Evolutionary conservation across 2,113 vertebrate species (phyloP).

Genomic region (Centropristis striata): DNA sequence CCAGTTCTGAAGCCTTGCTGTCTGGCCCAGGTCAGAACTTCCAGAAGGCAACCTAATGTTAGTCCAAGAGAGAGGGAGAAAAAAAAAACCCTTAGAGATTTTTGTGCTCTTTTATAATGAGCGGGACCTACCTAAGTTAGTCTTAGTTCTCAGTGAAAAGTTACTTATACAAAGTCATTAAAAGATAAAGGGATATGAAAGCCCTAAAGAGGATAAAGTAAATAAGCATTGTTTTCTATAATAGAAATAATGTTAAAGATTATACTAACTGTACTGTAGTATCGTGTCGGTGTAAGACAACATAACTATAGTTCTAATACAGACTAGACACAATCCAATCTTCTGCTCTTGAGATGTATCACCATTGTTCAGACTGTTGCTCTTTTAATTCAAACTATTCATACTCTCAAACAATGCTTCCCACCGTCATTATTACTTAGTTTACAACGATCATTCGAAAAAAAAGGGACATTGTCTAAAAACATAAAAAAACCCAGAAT

Average conservation of each 20-base stretch:
- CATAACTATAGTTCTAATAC: background rate
- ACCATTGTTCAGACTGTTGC: background rate
- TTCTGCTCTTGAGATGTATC: background rate
- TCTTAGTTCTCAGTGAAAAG: constrained; percentile 9
- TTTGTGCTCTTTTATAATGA: constrained; percentile 26
- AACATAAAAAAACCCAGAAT: no score
- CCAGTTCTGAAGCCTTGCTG: constrained; percentile 84
- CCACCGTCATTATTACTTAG: background rate
- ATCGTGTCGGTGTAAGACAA: background rate
- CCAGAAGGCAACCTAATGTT: constrained; percentile 80
- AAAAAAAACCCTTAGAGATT: constrained; percentile 18
- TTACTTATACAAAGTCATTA: background rate
- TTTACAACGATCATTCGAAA: no score
- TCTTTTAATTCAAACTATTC: background rate
- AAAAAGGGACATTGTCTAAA: no score
- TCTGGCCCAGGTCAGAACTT: constrained; percentile 84
- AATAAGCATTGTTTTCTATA: background rate
- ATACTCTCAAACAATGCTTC: background rate
- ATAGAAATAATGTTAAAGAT: background rate
- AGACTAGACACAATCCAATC: background rate
- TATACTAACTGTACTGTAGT: no score
- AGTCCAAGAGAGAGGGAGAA: constrained; percentile 30
- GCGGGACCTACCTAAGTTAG: background rate
- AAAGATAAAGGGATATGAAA: background rate
- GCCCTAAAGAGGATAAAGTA: background rate